Conservation (phyloP, 2,888 invertebrate genomes). For the Bhutanitis thaidina region DNA sequence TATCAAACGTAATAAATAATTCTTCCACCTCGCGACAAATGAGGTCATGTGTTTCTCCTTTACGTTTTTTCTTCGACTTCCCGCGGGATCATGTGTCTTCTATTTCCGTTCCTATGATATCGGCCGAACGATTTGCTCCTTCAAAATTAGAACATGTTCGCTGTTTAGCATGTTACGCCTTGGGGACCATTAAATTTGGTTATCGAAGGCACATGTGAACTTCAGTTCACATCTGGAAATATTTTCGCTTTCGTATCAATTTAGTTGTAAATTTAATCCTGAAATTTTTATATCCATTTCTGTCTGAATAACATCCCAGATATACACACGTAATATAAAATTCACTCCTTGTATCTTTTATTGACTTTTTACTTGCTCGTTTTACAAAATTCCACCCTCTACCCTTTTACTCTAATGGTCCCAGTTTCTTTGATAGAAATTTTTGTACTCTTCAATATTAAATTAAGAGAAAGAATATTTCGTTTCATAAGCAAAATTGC, state of each 20-base stretch:
- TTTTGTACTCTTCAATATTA: slow-evolving; percentile 22
- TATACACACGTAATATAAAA: slow-evolving; percentile 16
- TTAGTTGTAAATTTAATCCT: not conserved
- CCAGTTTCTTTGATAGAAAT: slow-evolving; percentile 18
- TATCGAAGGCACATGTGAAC: slow-evolving; percentile 60
- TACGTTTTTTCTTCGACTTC: slow-evolving; percentile 71
- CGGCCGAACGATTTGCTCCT: slow-evolving; percentile 74
- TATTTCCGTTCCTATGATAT: slow-evolving; percentile 74
- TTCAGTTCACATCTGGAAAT: slow-evolving; percentile 56
- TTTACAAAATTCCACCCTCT: slow-evolving; percentile 20
- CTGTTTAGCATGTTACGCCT: slow-evolving; percentile 71
- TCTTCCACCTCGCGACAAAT: slow-evolving; percentile 72
- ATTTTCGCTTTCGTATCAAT: slow-evolving; percentile 2
- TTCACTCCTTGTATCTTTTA: slow-evolving; percentile 15
- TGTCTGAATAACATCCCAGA: slow-evolving; percentile 30
- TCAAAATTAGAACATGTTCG: slow-evolving; percentile 74
- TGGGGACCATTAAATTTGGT: slow-evolving; percentile 70
- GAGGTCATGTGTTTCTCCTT: slow-evolving; percentile 79
- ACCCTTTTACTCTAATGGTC: slow-evolving; percentile 21
- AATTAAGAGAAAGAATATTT: slow-evolving; percentile 22
- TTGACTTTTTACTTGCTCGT: slow-evolving; percentile 19
- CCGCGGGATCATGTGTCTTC: slow-evolving; percentile 78
- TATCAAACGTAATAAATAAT: slow-evolving; percentile 78
- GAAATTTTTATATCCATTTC: not conserved
- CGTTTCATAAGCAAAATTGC: slow-evolving; percentile 19